phyloP scores from a whole-genome alignment of 2,797 vertebrate species.

The Eutrigla gurnardus region DNA sequence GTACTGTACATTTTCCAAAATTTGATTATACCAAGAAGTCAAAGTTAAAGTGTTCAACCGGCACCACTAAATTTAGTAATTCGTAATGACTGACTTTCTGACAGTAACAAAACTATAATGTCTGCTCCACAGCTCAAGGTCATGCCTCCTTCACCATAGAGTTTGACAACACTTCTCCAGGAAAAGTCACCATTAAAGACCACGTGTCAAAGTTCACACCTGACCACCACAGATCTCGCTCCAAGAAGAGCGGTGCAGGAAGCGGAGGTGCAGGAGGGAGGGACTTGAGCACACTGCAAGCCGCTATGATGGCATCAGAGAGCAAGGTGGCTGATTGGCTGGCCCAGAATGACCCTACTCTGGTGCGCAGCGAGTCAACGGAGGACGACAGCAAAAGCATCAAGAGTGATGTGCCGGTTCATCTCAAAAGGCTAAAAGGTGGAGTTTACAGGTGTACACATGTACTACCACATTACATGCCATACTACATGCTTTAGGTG shows the following conservation, averaged over 20 bases:
- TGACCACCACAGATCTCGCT: conserved; percentile 89
- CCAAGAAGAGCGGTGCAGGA: conserved; percentile 89
- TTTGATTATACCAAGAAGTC: neutral
- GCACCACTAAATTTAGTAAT: conserved; percentile 18
- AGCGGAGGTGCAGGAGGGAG: conserved; percentile 78
- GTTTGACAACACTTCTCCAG: conserved; percentile 95
- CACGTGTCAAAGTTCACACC: conserved; percentile 93
- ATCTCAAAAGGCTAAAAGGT: conserved; percentile 98
- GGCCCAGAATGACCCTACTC: conserved; percentile 96
- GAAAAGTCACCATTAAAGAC: conserved; percentile 98
- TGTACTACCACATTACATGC: neutral
- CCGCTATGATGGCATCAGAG: conserved; percentile 96
- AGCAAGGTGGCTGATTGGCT: conserved; percentile 99
- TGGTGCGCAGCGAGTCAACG: conserved; percentile 91
- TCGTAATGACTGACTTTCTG: neutral
- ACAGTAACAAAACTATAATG: conserved; percentile 50
- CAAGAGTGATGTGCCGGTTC: conserved; percentile 96
- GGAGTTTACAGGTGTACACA: too few relatives aligned
- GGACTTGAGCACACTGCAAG: conserved; percentile 93
- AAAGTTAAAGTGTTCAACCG: neutral
- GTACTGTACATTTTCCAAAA: neutral
- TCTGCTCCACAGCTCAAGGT: conserved; percentile 84
- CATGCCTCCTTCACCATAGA: conserved; percentile 99
- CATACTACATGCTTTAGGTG: conserved; percentile 1
- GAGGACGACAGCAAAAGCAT: conserved; percentile 98